Percentiles rank a stretch among this genome's conserved stretches.
Evolutionary conservation across 2,113 vertebrate species (phyloP).

Genomic region (Phylloscopus trochiloides): DNA sequence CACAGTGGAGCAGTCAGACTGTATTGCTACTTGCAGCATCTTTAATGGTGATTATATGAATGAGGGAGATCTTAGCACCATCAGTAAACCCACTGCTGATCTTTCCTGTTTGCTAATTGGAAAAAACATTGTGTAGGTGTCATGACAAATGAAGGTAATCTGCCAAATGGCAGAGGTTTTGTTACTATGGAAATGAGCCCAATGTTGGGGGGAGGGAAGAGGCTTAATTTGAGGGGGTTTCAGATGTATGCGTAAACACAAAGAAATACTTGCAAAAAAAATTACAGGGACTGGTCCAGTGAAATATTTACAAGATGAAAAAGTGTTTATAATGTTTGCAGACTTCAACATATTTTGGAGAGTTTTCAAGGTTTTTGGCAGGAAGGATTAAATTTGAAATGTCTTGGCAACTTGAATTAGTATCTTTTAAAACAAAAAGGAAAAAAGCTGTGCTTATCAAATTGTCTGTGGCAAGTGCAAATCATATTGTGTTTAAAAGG

Average conservation of each 20-base stretch:
- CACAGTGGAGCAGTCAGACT: neutral
- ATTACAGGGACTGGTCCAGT: neutral
- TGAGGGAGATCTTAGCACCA: neutral
- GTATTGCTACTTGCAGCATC: neutral
- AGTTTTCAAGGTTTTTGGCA: neutral
- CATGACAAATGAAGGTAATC: neutral
- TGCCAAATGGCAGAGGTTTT: neutral
- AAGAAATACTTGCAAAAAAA: neutral
- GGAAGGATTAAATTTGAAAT: neutral
- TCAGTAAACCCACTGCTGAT: neutral
- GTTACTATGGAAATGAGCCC: neutral
- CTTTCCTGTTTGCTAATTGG: neutral
- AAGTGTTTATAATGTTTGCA: neutral
- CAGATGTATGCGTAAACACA: rapidly evolving
- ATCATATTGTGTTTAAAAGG: neutral
- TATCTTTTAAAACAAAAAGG: neutral
- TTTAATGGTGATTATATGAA: neutral
- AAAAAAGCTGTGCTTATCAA: neutral
- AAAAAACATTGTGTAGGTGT: neutral
- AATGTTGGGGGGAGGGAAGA: rapidly evolving
- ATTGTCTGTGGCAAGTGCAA: neutral
- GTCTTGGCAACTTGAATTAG: neutral
- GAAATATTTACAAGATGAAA: neutral
- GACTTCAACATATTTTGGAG: neutral
- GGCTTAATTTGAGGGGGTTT: neutral